These are phyloP conservation scores for Nineta flava DNA, from an alignment of 2,888 invertebrate genomes.

Conservation along the genomic window DNA sequence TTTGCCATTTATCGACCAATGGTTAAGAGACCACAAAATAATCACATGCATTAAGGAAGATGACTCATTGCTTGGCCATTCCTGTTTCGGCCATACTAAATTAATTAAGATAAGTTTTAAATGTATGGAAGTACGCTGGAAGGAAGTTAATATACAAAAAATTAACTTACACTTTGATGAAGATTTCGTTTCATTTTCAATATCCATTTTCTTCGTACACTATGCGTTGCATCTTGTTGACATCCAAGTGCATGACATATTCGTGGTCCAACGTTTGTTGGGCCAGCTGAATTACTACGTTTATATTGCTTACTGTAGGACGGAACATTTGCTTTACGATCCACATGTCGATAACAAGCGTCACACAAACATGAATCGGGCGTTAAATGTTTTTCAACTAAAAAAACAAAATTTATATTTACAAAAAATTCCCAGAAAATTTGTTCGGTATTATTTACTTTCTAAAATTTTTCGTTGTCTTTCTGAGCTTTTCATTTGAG, in stretches of 20 bases:
- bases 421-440: not conserved
- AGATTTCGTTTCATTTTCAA: conserved; percentile 53
- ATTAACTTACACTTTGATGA: conserved; percentile 36
- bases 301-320: conserved; percentile 37
- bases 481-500: conserved; percentile 68
- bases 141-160: no score
- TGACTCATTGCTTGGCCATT: no score
- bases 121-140: no score
- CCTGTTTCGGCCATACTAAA: no score
- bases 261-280: conserved; percentile 24
- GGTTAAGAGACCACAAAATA: no score
- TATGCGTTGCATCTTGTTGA: conserved; percentile 38
- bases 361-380: conserved; percentile 76
- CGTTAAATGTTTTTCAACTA: conserved; percentile 66
- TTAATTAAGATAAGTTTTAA: no score
- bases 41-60: no score
- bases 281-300: conserved; percentile 15
- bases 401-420: conserved; percentile 11
- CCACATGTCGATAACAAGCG: conserved; percentile 74
- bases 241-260: conserved; percentile 52
- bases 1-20: no score
- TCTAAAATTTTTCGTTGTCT: conserved; percentile 65
- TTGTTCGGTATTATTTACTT: conserved; percentile 35
- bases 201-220: conserved; percentile 55
- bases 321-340: conserved; percentile 61